Evolutionary conservation across 2,888 invertebrate genomes (phyloP).

Genomic region (Ennomos erosarius): DNA sequence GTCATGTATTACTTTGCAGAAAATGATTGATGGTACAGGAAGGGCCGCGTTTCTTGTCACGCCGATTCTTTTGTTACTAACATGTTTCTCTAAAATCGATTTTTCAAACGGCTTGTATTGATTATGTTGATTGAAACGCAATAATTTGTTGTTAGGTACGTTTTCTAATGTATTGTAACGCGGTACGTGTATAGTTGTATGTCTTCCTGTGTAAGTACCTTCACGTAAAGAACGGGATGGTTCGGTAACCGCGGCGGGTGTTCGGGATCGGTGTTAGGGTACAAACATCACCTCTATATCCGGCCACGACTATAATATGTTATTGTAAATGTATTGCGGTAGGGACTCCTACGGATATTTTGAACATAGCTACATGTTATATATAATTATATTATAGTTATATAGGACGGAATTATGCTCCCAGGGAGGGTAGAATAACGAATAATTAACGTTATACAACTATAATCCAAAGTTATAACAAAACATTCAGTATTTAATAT

Average conservation of each 20-base stretch:
- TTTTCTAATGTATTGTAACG: conserved; percentile 49
- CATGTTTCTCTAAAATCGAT: conserved; percentile 6
- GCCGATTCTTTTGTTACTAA: conserved; percentile 10
- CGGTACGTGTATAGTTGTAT: conserved; percentile 75
- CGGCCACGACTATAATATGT: conserved; percentile 71
- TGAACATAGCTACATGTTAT: conserved; percentile 60
- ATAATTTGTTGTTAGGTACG: conserved; percentile 32
- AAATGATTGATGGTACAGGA: conserved; percentile 37
- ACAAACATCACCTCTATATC: conserved; percentile 68
- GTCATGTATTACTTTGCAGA: conserved; percentile 68
- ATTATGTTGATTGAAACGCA: conserved; percentile 31
- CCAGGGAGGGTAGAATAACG: not conserved
- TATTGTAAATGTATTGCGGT: conserved; percentile 63
- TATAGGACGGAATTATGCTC: conserved; percentile 55
- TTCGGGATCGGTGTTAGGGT: conserved; percentile 69
- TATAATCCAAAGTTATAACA: no score
- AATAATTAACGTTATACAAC: no score
- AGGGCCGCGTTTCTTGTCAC: conserved; percentile 13
- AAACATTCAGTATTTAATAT: not conserved
- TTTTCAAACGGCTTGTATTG: conserved; percentile 16
- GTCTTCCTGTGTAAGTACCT: conserved; percentile 83
- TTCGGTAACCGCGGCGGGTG: conserved; percentile 57
- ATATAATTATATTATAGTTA: conserved; percentile 43
- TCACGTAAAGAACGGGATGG: conserved; percentile 60
- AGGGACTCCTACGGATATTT: conserved; percentile 59